These are phyloP conservation scores for Lucilia cuprina DNA, from an alignment of 1,140 invertebrate species.

Conservation along the genomic window DNA sequence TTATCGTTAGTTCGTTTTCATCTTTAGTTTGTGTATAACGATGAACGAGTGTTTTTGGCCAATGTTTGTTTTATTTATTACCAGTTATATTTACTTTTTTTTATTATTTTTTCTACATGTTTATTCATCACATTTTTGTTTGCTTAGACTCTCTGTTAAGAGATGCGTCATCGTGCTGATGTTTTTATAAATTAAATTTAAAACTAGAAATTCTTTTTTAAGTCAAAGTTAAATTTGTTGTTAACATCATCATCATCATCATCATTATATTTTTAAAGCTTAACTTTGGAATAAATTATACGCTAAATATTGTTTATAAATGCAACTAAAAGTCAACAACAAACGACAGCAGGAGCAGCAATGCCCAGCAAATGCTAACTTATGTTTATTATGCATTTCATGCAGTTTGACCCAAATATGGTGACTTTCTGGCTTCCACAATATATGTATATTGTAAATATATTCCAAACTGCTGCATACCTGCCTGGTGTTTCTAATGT, in stretches of 20 bases:
- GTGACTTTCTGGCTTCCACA: neutral
- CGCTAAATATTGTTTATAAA: too few relatives aligned
- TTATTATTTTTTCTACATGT: neutral
- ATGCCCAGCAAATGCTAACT: neutral
- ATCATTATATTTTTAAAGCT: too few relatives aligned
- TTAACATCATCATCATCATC: neutral
- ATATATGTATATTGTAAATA: too few relatives aligned
- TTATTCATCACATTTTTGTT: neutral
- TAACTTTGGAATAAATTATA: too few relatives aligned
- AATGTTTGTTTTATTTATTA: constrained; percentile 16
- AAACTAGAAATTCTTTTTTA: neutral
- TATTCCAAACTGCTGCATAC: neutral
- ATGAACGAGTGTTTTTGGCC: neutral
- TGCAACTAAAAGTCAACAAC: neutral
- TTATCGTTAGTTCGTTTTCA: constrained; percentile 10
- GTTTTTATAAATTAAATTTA: neutral
- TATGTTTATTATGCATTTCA: constrained; percentile 7
- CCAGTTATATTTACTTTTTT: neutral
- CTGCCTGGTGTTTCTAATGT: constrained; percentile 5
- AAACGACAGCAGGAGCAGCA: neutral
- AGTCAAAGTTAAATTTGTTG: neutral
- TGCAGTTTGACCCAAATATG: constrained; percentile 10
- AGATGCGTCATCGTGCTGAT: neutral
- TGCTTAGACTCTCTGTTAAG: neutral
- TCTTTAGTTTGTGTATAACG: neutral